A percentile compares a stretch with the other conserved stretches of the same genome.
phyloP scores from a whole-genome alignment of 2,888 invertebrate species.

The Rhingia campestris region DNA sequence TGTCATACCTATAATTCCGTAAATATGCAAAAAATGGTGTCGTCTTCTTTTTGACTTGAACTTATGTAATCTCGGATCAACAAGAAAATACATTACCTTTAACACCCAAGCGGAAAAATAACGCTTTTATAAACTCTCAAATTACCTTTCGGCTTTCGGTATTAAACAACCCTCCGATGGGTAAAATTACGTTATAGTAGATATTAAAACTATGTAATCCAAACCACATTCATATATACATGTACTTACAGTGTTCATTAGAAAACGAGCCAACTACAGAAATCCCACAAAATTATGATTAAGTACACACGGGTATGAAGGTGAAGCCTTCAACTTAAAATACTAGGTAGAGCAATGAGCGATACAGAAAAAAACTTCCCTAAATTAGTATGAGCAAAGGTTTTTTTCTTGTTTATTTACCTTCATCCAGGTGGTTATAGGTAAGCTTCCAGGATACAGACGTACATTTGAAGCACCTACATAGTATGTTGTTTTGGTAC shows the following conservation, averaged over 20 bases:
- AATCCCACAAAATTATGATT: slow-evolving; percentile 50
- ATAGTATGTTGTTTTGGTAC: slow-evolving; percentile 21
- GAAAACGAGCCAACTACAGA: slow-evolving; percentile 37
- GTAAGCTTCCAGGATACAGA: neutral
- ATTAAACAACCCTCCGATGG: slow-evolving; percentile 4
- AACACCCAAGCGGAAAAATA: neutral
- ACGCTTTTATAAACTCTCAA: neutral
- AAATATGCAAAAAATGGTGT: neutral
- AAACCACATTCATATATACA: slow-evolving; percentile 6
- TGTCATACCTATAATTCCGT: neutral
- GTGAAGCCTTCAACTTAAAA: slow-evolving; percentile 45
- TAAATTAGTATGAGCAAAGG: slow-evolving; percentile 27
- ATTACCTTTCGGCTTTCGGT: neutral
- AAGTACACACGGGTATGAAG: slow-evolving; percentile 41
- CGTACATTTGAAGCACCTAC: neutral
- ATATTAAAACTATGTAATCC: slow-evolving; percentile 29
- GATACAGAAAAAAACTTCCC: slow-evolving; percentile 4
- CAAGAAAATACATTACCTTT: neutral
- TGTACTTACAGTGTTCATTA: slow-evolving; percentile 6
- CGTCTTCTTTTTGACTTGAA: neutral
- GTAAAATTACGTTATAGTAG: slow-evolving; percentile 8
- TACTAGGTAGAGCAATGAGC: slow-evolving; percentile 22
- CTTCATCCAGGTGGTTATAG: too few relatives aligned
- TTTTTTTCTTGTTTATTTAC: neutral
- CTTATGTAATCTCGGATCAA: neutral